phyloP scores from a whole-genome alignment of 2,888 invertebrate species.

The Oegoconia quadripuncta region DNA sequence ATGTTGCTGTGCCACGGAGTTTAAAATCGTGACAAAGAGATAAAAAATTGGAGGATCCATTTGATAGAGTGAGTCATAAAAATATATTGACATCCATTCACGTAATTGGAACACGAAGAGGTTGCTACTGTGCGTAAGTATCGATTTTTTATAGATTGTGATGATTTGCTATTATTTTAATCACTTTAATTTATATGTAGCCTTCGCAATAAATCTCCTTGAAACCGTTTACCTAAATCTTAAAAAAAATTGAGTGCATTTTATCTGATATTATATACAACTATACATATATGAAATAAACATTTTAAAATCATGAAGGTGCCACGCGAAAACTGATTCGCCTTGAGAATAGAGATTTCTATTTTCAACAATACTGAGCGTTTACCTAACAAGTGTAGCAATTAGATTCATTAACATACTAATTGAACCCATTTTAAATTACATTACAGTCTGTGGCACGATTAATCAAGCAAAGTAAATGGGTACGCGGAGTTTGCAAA shows the following conservation, averaged over 20 bases:
- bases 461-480: constrained; percentile 41
- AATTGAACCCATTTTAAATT: constrained; percentile 32
- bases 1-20: neutral
- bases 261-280: too few species aligned
- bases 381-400: constrained; percentile 54
- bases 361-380: constrained; percentile 51
- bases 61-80: constrained; percentile 6
- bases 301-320: constrained; percentile 51
- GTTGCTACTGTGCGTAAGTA: neutral
- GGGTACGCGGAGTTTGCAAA: constrained; percentile 36
- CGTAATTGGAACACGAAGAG: constrained; percentile 4
- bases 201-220: neutral
- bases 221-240: constrained; percentile 14
- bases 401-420: constrained; percentile 26
- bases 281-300: too few species aligned
- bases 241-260: constrained; percentile 54
- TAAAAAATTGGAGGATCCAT: constrained; percentile 2
- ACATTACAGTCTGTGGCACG: constrained; percentile 35
- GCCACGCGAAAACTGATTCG: constrained; percentile 48
- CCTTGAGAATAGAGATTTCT: constrained; percentile 66
- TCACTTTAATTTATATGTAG: neutral
- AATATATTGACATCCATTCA: constrained; percentile 9
- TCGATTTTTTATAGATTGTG: neutral
- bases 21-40: constrained; percentile 2
- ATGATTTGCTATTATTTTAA: neutral